Evolutionary conservation across 2,797 vertebrate species (phyloP), one percentile per base, ranked within the genome.

Genomic region (Hephaestus fuliginosus): DNA sequence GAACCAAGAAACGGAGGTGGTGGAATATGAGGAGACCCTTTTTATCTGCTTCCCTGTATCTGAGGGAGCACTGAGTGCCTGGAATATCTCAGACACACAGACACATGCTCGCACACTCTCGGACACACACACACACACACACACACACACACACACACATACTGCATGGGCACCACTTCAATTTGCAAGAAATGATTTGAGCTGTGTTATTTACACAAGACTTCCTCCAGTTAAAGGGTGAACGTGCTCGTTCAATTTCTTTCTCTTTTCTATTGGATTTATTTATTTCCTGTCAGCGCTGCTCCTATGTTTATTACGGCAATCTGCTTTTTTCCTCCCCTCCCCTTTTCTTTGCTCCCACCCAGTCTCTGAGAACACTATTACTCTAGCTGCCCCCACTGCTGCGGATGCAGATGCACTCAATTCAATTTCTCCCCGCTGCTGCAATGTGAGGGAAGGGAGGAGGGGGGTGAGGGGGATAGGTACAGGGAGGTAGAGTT

Each of bases 171-270:
- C 78, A 70, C 56, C 66, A 69, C 85, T 86, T 86, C 78, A 85
- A 88, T 93, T 90, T 86, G 80, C 85, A 90, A 86, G 83, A 86
- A 91, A 87, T 88, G 72, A 92, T 92, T 92, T 86, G 81, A 91
- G 85, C 82, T 51, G 43, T 86, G 88, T 91, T 92, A 91, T 93
- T 94, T 90, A 89, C 85, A 90, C 86, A 85, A 78, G 64, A 85
- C 88, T 82, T 85, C 81, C 74, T 74, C 72, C 83, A 53, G 81
- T 90, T 88, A 90, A 88, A 89, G 70, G 77, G 58, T 74, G 76
- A 89, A 85, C 81, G 78, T 84, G 81, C 80, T 84, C 2, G 17
- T 87, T 89, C 81, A 85, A 70, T 88, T 82, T 83, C 74, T 85
- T 76, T 87, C 80, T 81, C 70, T 81, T 81, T 89, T 86, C 84